These are phyloP conservation scores for Sapayoa aenigma DNA, from an alignment of 2,113 vertebrate species.

Conservation along the genomic window DNA sequence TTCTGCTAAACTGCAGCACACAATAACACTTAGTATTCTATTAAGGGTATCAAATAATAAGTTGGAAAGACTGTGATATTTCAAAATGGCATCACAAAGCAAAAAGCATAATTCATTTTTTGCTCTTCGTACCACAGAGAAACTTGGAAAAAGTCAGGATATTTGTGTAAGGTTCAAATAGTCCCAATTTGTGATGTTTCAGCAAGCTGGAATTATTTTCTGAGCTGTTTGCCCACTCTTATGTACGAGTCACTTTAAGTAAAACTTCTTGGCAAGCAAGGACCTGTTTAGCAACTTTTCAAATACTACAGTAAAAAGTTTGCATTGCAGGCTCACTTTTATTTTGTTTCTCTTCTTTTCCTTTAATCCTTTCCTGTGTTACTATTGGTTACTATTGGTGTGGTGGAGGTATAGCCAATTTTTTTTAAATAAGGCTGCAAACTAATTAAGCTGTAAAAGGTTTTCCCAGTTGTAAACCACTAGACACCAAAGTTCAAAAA, in stretches of 20 bases:
- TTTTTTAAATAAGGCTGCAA: slow-evolving; percentile 70
- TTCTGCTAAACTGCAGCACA: background rate
- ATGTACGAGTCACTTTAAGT: slow-evolving; percentile 71
- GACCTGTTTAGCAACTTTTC: slow-evolving; percentile 76
- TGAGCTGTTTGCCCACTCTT: slow-evolving; percentile 72
- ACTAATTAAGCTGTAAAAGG: slow-evolving; percentile 81
- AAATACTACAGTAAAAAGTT: slow-evolving; percentile 74
- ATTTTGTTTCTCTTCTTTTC: slow-evolving; percentile 46
- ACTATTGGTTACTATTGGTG: slow-evolving; percentile 62
- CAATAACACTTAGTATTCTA: background rate
- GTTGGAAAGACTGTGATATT: slow-evolving; percentile 46
- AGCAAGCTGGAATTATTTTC: slow-evolving; percentile 72
- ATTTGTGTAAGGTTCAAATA: slow-evolving; percentile 65
- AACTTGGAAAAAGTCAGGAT: slow-evolving; percentile 67
- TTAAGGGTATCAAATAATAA: slow-evolving; percentile 16
- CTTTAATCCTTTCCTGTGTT: slow-evolving; percentile 38
- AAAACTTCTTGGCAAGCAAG: slow-evolving; percentile 75
- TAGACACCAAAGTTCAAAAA: slow-evolving; percentile 82
- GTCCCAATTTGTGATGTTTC: slow-evolving; percentile 69
- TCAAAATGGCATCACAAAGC: slow-evolving; percentile 27
- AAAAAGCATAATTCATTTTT: slow-evolving; percentile 38
- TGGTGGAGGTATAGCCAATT: slow-evolving; percentile 67
- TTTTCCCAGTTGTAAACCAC: slow-evolving; percentile 79
- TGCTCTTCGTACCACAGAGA: slow-evolving; percentile 60
- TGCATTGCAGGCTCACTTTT: slow-evolving; percentile 50